A percentile compares a stretch with the other conserved stretches of the same genome.
phyloP scores from a whole-genome alignment of 2,797 vertebrate species.

The Anas bahamensis region DNA sequence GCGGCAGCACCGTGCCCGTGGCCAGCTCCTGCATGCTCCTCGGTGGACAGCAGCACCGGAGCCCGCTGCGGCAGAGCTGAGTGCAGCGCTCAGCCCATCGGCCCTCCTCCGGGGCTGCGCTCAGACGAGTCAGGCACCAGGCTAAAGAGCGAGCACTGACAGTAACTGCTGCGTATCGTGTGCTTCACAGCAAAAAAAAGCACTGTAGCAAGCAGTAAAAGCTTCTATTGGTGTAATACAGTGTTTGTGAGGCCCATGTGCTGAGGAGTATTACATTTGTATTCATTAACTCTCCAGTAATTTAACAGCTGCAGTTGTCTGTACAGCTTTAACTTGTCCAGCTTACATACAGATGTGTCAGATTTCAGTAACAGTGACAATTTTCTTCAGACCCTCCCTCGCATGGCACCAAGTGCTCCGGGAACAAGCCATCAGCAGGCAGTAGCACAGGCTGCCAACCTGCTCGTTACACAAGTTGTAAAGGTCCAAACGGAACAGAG shows the following conservation, averaged over 20 bases:
- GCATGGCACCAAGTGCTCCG: accelerated
- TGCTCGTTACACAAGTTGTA: neutral
- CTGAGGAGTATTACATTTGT: neutral
- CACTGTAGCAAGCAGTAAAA: neutral
- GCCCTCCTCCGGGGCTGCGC: accelerated
- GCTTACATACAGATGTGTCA: accelerated
- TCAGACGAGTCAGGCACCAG: neutral
- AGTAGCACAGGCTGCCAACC: neutral
- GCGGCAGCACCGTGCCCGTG: neutral
- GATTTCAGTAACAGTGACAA: neutral
- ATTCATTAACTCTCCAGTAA: no score
- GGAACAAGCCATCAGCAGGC: accelerated
- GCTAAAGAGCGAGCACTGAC: neutral
- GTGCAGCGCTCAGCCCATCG: neutral
- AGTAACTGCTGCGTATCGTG: accelerated
- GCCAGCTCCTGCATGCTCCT: neutral
- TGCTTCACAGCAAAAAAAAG: neutral
- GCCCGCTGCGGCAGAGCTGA: accelerated
- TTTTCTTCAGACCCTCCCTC: neutral
- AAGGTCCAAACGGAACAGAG: neutral
- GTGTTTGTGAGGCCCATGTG: neutral
- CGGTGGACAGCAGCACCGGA: accelerated
- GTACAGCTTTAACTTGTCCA: neutral
- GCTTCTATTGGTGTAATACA: neutral
- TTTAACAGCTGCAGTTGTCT: neutral